These are phyloP conservation scores for Cyanoliseus patagonus DNA, from an alignment of 2,113 vertebrate genomes.

Conservation along the genomic window DNA sequence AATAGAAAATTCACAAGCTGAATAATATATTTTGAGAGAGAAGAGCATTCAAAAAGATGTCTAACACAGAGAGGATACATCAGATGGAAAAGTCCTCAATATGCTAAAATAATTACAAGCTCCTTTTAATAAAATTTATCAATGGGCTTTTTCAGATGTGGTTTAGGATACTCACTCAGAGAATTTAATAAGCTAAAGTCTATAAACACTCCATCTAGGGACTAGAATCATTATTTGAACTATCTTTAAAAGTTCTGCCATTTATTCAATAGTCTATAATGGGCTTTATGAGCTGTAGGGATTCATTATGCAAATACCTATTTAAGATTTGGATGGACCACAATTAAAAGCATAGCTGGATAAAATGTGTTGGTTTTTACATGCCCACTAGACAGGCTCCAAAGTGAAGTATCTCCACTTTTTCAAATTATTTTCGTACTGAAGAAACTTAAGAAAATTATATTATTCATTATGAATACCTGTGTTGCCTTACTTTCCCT, in stretches of 20 bases:
- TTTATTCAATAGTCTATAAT: background rate
- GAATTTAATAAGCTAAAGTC: background rate
- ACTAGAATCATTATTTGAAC: background rate
- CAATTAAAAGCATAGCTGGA: background rate
- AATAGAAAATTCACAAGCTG: background rate
- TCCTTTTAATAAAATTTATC: background rate
- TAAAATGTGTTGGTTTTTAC: background rate
- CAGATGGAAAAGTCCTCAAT: background rate
- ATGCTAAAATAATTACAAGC: background rate
- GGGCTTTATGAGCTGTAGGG: background rate
- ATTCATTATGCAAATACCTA: background rate
- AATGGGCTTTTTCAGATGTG: conserved; percentile 2
- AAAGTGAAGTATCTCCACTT: background rate
- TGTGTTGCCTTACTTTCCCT: background rate
- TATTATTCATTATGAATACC: background rate
- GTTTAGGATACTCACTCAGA: background rate
- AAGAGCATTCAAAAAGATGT: background rate
- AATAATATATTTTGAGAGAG: background rate
- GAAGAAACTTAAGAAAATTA: background rate
- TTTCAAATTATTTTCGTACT: background rate
- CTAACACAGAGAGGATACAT: background rate
- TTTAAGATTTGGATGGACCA: background rate
- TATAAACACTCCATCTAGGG: background rate
- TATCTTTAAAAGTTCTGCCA: background rate
- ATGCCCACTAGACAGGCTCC: background rate